A percentile compares a stretch with the other conserved stretches of the same genome.
Evolutionary conservation across 2,113 vertebrate species (phyloP).

Genomic region (Ameiurus melas): DNA sequence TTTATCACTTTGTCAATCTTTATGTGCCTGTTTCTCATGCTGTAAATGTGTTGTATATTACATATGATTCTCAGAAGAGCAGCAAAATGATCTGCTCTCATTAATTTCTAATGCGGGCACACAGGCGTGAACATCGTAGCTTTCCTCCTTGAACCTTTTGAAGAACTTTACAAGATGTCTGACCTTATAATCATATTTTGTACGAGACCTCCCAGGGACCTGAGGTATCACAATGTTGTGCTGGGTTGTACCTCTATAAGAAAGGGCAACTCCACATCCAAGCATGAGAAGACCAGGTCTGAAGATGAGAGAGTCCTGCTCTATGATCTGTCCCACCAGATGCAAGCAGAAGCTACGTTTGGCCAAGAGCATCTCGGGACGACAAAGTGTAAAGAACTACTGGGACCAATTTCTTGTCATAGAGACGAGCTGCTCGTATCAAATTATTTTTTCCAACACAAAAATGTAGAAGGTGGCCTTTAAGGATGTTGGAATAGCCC

Average conservation of each 20-base stretch:
- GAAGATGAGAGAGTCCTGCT: neutral
- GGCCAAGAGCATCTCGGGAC: neutral
- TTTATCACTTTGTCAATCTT: neutral
- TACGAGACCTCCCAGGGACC: neutral
- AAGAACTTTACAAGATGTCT: neutral
- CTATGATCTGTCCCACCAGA: neutral
- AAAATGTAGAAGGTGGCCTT: neutral
- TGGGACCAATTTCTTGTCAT: neutral
- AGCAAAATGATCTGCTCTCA: conserved; percentile 59
- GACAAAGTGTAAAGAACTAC: neutral
- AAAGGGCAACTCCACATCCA: neutral
- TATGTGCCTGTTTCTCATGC: neutral
- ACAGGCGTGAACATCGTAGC: neutral
- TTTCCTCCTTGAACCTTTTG: neutral
- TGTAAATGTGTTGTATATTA: conserved; percentile 55
- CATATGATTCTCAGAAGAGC: conserved; percentile 60
- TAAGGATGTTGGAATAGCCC: neutral
- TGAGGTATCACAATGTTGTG: neutral
- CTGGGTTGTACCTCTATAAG: neutral
- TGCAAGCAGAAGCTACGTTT: neutral
- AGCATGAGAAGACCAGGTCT: neutral
- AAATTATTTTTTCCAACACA: neutral
- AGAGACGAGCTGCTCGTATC: neutral
- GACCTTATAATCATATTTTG: neutral
- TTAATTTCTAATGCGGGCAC: conserved; percentile 51